phyloP scores from a whole-genome alignment of 2,113 vertebrate genomes.

The Morone saxatilis region DNA sequence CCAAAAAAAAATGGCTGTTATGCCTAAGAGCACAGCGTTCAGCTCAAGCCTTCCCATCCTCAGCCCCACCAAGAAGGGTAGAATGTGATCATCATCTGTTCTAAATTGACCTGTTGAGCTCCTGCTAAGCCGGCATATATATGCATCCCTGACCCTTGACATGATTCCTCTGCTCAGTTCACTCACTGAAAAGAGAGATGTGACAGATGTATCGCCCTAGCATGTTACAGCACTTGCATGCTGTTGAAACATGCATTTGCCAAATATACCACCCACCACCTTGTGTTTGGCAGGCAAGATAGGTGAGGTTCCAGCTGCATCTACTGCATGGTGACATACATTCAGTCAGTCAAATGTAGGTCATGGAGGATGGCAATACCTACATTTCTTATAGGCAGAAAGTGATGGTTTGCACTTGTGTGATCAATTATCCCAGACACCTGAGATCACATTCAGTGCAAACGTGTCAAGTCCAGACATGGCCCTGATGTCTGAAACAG shows the following conservation, averaged over 20 bases:
- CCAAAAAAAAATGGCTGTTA: not conserved
- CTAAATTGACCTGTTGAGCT: not conserved
- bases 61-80: not conserved
- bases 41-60: not conserved
- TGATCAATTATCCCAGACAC: not conserved
- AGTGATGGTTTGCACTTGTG: not conserved
- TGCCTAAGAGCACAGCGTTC: slow-evolving; percentile 13
- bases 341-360: not conserved
- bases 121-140: not conserved
- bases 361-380: not conserved
- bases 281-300: not conserved
- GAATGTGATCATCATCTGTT: not conserved
- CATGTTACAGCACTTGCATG: not conserved
- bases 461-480: not conserved
- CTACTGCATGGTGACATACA: slow-evolving; percentile 1
- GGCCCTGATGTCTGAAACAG: no score
- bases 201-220: slow-evolving; percentile 24
- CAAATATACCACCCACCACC: slow-evolving; percentile 15
- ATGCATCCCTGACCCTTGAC: not conserved
- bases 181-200: not conserved
- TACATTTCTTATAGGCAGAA: not conserved
- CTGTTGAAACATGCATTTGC: slow-evolving; percentile 18
- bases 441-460: not conserved
- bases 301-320: slow-evolving; percentile 7
- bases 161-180: not conserved